phyloP scores from a whole-genome alignment of 2,888 invertebrate species.

The Halictus quadricinctus region DNA sequence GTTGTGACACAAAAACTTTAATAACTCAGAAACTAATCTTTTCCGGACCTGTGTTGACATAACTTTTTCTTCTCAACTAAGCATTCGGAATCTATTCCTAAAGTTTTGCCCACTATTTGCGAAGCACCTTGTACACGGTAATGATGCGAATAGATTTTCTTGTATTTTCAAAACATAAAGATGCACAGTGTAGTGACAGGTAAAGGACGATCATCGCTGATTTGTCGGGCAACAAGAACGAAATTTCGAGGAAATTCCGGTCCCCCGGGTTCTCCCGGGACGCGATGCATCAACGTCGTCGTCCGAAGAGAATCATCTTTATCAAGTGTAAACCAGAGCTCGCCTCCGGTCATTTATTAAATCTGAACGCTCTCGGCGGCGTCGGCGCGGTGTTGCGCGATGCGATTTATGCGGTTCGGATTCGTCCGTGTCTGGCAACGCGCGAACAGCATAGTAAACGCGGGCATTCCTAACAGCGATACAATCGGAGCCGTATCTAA shows the following conservation, averaged over 20 bases:
- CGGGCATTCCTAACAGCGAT: conserved; percentile 38
- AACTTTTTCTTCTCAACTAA: no score
- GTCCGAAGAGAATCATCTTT: conserved; percentile 29
- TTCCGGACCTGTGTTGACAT: no score
- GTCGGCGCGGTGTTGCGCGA: conserved; percentile 51
- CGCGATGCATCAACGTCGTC: conserved; percentile 40
- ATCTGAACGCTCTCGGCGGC: conserved; percentile 33
- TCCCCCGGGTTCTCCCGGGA: background rate
- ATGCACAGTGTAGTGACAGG: no score
- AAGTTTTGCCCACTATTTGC: no score
- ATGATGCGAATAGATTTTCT: no score
- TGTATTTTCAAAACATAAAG: no score
- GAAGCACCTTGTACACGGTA: no score
- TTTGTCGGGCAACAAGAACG: no score
- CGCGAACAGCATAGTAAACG: conserved; percentile 36
- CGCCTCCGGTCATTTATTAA: conserved; percentile 54
- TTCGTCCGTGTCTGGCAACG: conserved; percentile 38
- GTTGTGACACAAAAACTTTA: no score
- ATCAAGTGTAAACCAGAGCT: conserved; percentile 43
- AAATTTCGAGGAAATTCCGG: conserved; percentile 6
- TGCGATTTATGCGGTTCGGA: conserved; percentile 51
- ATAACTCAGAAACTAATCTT: no score
- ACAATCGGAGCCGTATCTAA: conserved; percentile 51
- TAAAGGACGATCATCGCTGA: no score
- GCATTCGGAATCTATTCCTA: no score